Conservation (phyloP, 2,888 invertebrate genomes). For the Athripsodes cinereus region DNA sequence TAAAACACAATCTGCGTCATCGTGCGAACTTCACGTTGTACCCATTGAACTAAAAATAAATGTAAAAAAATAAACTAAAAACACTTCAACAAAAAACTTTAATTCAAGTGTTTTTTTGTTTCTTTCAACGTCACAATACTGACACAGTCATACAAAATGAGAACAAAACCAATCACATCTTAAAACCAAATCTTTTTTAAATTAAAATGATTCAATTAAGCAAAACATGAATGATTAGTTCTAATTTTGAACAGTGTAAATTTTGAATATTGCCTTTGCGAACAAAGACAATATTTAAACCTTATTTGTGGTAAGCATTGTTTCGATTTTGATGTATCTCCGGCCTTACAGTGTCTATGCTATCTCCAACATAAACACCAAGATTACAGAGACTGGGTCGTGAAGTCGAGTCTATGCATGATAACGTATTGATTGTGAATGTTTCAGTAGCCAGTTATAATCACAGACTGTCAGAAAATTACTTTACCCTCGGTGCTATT, state of each 20-base stretch:
- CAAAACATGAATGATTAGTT: too few relatives aligned
- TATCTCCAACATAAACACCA: slow-evolving; percentile 24
- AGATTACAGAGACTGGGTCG: slow-evolving; percentile 29
- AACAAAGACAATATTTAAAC: not conserved
- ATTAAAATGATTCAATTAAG: too few relatives aligned
- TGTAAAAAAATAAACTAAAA: slow-evolving; percentile 11
- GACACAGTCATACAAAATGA: too few relatives aligned
- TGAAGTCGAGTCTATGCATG: slow-evolving; percentile 26
- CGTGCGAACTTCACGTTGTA: not conserved
- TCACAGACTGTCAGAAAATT: slow-evolving; percentile 40
- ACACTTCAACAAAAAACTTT: too few relatives aligned
- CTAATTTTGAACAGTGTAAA: too few relatives aligned
- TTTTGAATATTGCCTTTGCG: too few relatives aligned
- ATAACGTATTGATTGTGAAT: slow-evolving; percentile 31
- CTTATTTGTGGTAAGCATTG: not conserved
- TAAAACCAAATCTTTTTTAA: too few relatives aligned
- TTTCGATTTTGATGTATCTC: slow-evolving; percentile 24
- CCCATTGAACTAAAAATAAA: not conserved
- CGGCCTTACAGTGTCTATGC: slow-evolving; percentile 27
- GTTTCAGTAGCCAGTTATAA: slow-evolving; percentile 42
- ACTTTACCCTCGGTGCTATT: too few relatives aligned
- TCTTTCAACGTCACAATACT: too few relatives aligned
- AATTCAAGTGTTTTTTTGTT: too few relatives aligned
- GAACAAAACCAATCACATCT: too few relatives aligned
- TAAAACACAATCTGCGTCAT: slow-evolving; percentile 6